A percentile compares a stretch with the other conserved stretches of the same genome.
These are phyloP conservation scores for Chlorocebus sabaeus DNA, from an alignment of 2,113 vertebrate genomes.

Conservation along the genomic window DNA sequence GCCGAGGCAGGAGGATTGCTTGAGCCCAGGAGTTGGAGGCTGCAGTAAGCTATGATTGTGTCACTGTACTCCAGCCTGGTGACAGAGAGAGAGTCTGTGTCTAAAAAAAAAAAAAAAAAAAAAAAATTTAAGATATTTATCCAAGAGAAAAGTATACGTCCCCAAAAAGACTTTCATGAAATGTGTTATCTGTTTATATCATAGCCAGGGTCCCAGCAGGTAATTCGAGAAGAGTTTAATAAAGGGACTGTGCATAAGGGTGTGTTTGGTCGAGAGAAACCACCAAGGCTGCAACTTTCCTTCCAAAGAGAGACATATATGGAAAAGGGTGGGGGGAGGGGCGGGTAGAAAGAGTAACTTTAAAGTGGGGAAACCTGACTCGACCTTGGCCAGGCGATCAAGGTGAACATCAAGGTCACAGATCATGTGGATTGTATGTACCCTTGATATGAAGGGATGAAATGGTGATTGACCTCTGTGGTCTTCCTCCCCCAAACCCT, in stretches of 20 bases:
- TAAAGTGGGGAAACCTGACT: background rate
- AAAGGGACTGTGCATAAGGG: background rate
- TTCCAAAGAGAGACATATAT: background rate
- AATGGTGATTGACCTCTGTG: background rate
- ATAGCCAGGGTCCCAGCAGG: background rate
- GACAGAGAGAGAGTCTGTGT: no score
- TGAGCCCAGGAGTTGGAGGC: no score
- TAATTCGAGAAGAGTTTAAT: background rate
- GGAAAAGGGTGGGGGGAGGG: background rate
- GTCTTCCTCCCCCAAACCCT: background rate
- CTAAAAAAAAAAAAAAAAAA: no score
- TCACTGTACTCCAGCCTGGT: no score
- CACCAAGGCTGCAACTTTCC: background rate
- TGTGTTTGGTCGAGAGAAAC: background rate
- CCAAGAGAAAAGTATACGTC: background rate
- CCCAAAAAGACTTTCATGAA: background rate
- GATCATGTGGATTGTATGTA: background rate
- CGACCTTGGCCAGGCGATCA: background rate
- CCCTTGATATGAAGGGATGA: background rate
- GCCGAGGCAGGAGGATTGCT: no score
- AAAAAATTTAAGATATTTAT: background rate
- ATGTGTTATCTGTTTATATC: background rate
- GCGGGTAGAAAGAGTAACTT: background rate
- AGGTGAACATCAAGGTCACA: background rate
- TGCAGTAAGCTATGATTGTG: no score